Base-by-base conservation (phyloP, 2,113 vertebrate genomes). In the Oncorhynchus nerka region DNA sequence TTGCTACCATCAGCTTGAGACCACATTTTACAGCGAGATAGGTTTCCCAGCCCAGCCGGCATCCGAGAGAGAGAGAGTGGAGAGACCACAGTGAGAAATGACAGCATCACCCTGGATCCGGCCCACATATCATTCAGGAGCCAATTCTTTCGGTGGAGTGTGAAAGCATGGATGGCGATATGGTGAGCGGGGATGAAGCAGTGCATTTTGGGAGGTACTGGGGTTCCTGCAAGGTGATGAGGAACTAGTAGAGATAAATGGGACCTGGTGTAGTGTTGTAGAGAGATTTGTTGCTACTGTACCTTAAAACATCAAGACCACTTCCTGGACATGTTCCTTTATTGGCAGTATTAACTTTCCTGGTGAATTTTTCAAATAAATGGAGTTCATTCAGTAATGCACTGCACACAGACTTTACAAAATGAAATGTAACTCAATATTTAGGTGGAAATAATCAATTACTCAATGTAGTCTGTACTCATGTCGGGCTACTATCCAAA, bases 61-160 rank as follows among this genome's bases (percentile, higher is more conserved):
- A 68, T 69, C 69, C 19, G 13, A 24, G 64, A 70, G 57, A 70
- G 57, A 45, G 9, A 45, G 39, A 24, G 65, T 77, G 79, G 83
- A 82, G 51, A 78, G 71, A 57, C 62, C 75, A 15, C 51, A 19
- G 78, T 87, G 88, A 91, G 86, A 89, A 87, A 92, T 89, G 81
- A 92, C 84, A 88, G 75, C 73, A 69, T 7, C 77, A 72, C 77
- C 75, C 83, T 75, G 76, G 45, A 77, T 83, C 74, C 70, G 51
- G 39, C 57, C 82, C 78, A 92, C 90, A 88, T 78, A 91, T 91
- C 89, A 91, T 90, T 92, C 80, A 88, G 64, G 51, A 86, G 81
- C 75, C 79, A 77, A 51, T 73, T 57, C 78, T 80, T 75, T 12
- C 45, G 57, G 85, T 84, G 79, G 49, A 70, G 70, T 81, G 81